phyloP scores from a whole-genome alignment of 2,113 vertebrate species.

The Bujurquina vittata region DNA sequence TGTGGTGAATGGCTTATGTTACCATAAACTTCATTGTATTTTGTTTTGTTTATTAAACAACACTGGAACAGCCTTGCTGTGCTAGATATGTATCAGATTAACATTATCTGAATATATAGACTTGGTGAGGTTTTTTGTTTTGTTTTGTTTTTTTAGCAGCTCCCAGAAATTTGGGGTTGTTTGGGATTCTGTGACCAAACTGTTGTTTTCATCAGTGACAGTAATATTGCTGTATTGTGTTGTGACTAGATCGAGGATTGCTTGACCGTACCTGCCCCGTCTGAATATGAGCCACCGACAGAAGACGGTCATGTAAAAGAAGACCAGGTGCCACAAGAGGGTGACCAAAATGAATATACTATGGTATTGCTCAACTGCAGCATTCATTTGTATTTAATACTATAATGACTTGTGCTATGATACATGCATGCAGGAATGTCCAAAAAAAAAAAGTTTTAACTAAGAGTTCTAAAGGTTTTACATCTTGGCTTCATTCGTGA shows the following conservation, averaged over 20 bases:
- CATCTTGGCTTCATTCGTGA: neutral
- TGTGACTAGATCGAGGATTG: conserved; percentile 76
- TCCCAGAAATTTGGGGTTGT: neutral
- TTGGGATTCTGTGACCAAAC: too few species aligned
- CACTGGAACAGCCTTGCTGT: neutral
- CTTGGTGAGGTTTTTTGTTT: neutral
- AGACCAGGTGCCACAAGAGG: conserved; percentile 64
- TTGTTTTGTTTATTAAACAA: neutral
- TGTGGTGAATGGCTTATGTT: neutral
- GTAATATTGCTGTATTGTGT: neutral
- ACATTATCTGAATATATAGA: neutral
- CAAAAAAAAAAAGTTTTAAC: neutral
- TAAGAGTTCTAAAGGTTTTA: neutral
- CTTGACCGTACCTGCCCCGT: conserved; percentile 42
- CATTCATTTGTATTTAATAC: neutral
- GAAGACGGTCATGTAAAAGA: conserved; percentile 53
- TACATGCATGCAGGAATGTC: neutral
- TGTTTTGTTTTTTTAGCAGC: neutral
- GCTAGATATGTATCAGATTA: neutral
- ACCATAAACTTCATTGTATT: neutral
- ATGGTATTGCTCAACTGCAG: conserved; percentile 38
- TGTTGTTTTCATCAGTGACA: neutral
- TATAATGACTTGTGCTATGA: neutral
- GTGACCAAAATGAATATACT: conserved; percentile 52
- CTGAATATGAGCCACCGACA: conserved; percentile 39